Conservation (phyloP, 2,113 vertebrate genomes). For the Sprattus sprattus region DNA sequence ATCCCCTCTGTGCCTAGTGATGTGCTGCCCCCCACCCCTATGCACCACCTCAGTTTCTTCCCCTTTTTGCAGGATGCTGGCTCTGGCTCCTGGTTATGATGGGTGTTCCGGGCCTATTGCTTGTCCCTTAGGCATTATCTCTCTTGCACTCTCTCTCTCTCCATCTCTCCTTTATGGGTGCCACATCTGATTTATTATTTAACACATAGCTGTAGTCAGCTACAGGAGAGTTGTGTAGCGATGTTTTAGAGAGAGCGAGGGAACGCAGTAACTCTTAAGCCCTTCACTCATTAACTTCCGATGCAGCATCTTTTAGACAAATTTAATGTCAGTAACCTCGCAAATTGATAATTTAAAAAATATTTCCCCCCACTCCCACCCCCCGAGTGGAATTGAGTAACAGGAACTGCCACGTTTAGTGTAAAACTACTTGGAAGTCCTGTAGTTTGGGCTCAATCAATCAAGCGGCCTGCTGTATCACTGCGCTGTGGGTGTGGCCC, state of each 20-base stretch:
- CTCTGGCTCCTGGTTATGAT: background rate
- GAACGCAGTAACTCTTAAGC: background rate
- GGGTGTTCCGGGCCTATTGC: constrained; percentile 44
- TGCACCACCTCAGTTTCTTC: constrained; percentile 31
- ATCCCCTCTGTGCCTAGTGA: constrained; percentile 43
- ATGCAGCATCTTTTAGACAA: background rate
- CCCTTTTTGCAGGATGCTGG: constrained; percentile 32
- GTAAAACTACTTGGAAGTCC: background rate
- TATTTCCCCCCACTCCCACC: background rate
- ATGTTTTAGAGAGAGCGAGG: background rate
- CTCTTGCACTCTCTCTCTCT: background rate
- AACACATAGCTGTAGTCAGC: background rate
- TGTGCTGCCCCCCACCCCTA: constrained; percentile 45
- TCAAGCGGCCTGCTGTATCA: background rate
- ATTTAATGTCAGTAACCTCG: background rate
- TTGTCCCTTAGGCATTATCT: background rate
- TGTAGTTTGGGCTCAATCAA: background rate
- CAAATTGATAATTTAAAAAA: background rate
- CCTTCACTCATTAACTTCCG: background rate
- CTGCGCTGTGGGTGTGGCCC: background rate
- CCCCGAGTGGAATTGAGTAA: background rate
- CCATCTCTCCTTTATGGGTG: constrained; percentile 2
- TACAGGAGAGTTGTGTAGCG: background rate
- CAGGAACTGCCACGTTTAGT: background rate
- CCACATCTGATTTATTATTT: constrained; percentile 15